A percentile compares a stretch with the other conserved stretches of the same genome.
These are phyloP conservation scores for Argya squamiceps DNA, from an alignment of 2,797 vertebrate species.

Conservation along the genomic window DNA sequence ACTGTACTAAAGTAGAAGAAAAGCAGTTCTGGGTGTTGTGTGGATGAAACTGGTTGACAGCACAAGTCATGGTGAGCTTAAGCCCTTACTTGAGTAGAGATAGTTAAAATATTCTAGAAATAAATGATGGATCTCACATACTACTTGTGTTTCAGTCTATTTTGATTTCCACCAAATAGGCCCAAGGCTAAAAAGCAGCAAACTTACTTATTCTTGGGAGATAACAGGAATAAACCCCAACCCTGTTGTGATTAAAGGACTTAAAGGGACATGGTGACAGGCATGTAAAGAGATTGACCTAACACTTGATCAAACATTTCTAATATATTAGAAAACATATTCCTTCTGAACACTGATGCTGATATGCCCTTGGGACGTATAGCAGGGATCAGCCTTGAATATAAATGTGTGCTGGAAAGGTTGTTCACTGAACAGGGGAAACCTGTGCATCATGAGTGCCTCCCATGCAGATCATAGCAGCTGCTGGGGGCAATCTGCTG, in stretches of 20 bases:
- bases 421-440: background rate
- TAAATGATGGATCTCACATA: background rate
- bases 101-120: background rate
- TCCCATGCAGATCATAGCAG: background rate
- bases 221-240: background rate
- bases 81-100: background rate
- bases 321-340: background rate
- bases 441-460: background rate
- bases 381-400: background rate
- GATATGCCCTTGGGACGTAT: background rate
- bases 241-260: background rate
- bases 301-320: conserved; percentile 23
- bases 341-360: background rate
- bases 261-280: background rate
- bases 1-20: background rate
- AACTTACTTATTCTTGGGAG: background rate
- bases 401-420: background rate
- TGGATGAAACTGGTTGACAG: background rate
- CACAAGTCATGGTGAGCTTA: background rate
- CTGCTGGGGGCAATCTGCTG: background rate
- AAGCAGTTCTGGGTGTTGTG: background rate
- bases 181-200: background rate
- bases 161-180: background rate
- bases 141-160: background rate
- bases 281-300: background rate